Conservation (phyloP, 2,888 invertebrate genomes). For the Cybosia mesomella region DNA sequence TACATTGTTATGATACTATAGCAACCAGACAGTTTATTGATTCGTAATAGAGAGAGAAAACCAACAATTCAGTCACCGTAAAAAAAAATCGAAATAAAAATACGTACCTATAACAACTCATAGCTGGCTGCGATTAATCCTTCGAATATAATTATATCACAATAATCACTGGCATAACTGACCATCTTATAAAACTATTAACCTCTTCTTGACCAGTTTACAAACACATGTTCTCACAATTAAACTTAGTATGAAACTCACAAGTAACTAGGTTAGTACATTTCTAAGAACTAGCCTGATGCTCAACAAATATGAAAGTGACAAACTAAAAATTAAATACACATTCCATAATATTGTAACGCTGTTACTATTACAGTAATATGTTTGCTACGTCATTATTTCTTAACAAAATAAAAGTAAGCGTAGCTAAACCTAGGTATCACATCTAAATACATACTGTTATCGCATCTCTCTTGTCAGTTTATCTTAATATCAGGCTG, state of each 20-base stretch:
- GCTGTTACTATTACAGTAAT: background rate
- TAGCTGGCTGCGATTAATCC: background rate
- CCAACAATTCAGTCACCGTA: background rate
- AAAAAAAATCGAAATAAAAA: background rate
- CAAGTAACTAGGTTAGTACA: background rate
- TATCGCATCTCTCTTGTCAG: slow-evolving; percentile 12
- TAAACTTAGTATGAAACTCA: too few species aligned
- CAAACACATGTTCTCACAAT: background rate
- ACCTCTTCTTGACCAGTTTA: too few species aligned
- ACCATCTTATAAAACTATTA: background rate
- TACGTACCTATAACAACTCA: background rate
- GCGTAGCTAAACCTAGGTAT: background rate
- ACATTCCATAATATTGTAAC: background rate
- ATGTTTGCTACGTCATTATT: background rate
- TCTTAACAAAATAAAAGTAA: background rate
- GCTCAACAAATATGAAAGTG: slow-evolving; percentile 1
- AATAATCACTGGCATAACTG: background rate
- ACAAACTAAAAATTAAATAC: slow-evolving; percentile 1
- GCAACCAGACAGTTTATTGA: background rate
- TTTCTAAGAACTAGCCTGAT: background rate
- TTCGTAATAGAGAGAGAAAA: background rate
- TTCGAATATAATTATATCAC: background rate
- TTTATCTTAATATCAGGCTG: slow-evolving; percentile 5
- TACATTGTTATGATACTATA: background rate
- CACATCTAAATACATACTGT: background rate